These are phyloP conservation scores for Trichopria drosophilae DNA, from an alignment of 2,888 invertebrate species.

Conservation along the genomic window DNA sequence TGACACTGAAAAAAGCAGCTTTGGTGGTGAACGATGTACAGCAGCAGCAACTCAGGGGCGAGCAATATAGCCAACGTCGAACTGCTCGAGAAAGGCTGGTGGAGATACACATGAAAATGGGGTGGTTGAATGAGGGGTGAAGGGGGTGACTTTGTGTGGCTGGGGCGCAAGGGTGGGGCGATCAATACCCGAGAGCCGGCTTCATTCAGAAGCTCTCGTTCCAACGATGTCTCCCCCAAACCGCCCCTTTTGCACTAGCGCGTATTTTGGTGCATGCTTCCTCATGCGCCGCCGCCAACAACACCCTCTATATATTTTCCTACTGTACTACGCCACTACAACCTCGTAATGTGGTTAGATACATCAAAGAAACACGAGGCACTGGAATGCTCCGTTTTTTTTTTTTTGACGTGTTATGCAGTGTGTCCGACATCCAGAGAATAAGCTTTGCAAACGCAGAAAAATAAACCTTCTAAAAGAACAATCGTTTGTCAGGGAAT, in stretches of 20 bases:
- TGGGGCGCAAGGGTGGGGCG: conserved; percentile 49
- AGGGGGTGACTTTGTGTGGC: conserved; percentile 23
- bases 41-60: neutral
- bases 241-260: too few relatives aligned
- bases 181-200: conserved; percentile 49
- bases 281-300: neutral
- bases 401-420: too few relatives aligned
- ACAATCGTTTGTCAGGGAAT: too few relatives aligned
- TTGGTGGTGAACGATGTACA: neutral
- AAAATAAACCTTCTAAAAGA: too few relatives aligned
- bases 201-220: conserved; percentile 44
- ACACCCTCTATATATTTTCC: neutral
- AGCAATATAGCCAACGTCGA: too few relatives aligned
- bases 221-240: conserved; percentile 27
- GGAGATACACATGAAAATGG: conserved; percentile 17
- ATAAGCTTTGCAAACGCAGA: too few relatives aligned
- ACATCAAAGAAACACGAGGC: conserved; percentile 6
- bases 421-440: too few relatives aligned
- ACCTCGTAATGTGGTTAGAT: conserved; percentile 8
- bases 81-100: conserved; percentile 7
- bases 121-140: conserved; percentile 8
- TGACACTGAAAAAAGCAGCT: conserved; percentile 45
- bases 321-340: conserved; percentile 5
- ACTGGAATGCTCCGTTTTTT: too few relatives aligned
- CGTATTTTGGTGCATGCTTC: too few relatives aligned